Base-by-base conservation (phyloP, 2,113 vertebrate species). In the Zosterops borbonicus region DNA sequence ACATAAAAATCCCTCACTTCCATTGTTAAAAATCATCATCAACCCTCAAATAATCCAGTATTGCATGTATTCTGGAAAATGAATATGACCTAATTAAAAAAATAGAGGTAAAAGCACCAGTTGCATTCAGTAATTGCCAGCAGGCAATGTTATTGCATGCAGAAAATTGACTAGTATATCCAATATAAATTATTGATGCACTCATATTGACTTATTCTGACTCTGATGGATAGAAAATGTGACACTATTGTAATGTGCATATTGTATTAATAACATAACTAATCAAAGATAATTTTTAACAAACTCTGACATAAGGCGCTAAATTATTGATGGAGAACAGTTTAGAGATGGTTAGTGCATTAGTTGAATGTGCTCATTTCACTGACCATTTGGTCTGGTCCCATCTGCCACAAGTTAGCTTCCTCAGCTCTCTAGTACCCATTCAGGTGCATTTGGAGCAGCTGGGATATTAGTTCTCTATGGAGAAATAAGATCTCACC, bases 341-440 rank as follows among this genome's bases (percentile, higher is more conserved):
- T 96, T 97, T 97, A 95, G 88, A 95, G 70, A 88, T 95, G 69
- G 94, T 97, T 95, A 90, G 94, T 94, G 95, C 84, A 92, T 96
- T 78, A 90, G 92, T 90, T 93, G 90, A 96, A 95, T 95, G 90
- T 56, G 92, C 78, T 96, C 94, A 95, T 97, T 97, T 95, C 87
- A 92, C 95, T 97, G 97, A 97, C 96, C 97, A 96, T 97, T 97
- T 97, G 93, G 90, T 92, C 73, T 90, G 95, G 95, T 97, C 96
- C 93, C 97, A 97, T 97, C 97, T 97, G 97, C 96, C 84, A 83
- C 62, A 92, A 96, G 83, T 92, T 84, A 55, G 83, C 87, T 94
- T 95, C 71, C 94, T 90, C 90, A 55, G 94, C 87, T 95, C 87
- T 87, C 94, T 92, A 94, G 88, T 91, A 96, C 90, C 92, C 93